Percentiles rank a stretch among this genome's conserved stretches.
These are phyloP conservation scores for Campylorhamphus procurvoides DNA, from an alignment of 2,113 vertebrate genomes.

Conservation along the genomic window DNA sequence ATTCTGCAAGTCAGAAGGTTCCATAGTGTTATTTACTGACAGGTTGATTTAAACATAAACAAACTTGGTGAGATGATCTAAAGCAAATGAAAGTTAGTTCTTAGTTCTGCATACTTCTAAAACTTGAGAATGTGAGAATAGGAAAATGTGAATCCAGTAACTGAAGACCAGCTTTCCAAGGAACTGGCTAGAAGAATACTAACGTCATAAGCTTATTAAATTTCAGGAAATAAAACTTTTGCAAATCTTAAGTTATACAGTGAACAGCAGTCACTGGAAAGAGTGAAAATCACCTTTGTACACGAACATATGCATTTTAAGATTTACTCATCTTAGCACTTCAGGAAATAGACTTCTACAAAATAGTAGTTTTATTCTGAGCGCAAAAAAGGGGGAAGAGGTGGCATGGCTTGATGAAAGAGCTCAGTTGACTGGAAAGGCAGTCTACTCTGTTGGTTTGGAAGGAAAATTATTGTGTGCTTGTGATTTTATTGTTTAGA, in stretches of 20 bases:
- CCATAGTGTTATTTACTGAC: background rate
- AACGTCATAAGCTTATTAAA: background rate
- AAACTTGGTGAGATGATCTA: background rate
- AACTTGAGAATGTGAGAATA: conserved; percentile 30
- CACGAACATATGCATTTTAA: background rate
- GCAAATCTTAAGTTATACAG: background rate
- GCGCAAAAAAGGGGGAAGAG: background rate
- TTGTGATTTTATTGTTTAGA: background rate
- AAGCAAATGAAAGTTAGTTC: background rate
- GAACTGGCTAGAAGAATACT: background rate
- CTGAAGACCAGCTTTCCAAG: background rate
- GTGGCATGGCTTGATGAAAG: background rate
- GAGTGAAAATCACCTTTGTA: background rate
- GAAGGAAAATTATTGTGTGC: background rate
- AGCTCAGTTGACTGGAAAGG: background rate
- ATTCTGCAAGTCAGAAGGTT: background rate
- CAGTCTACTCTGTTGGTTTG: background rate
- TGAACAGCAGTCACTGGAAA: background rate
- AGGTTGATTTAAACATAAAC: background rate
- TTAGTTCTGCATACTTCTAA: background rate
- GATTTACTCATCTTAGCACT: background rate
- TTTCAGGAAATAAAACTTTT: conserved; percentile 1
- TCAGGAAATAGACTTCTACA: background rate
- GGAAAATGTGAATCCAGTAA: background rate
- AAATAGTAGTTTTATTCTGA: background rate